These are phyloP conservation scores for Scolopax rusticola DNA, from an alignment of 2,797 vertebrate genomes.

Conservation along the genomic window DNA sequence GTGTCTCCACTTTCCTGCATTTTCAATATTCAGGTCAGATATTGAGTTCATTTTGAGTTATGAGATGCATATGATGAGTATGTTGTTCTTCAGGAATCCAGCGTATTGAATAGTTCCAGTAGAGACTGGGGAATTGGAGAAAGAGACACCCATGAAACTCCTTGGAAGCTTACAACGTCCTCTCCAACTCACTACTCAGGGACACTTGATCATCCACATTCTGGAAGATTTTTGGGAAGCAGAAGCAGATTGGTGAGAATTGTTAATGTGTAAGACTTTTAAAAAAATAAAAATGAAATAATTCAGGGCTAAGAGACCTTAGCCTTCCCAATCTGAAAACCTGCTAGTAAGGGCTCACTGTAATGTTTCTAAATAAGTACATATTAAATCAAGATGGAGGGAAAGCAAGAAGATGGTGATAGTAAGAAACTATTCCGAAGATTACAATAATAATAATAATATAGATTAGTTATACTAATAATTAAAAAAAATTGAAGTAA, in stretches of 20 bases:
- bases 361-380: neutral
- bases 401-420: neutral
- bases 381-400: neutral
- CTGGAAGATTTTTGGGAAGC: constrained; percentile 81
- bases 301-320: neutral
- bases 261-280: neutral
- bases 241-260: constrained; percentile 86
- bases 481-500: neutral
- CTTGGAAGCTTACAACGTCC: constrained; percentile 85
- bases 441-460: neutral
- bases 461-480: neutral
- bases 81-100: constrained; percentile 79
- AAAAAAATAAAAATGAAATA: neutral
- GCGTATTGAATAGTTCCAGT: constrained; percentile 77
- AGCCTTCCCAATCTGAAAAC: neutral
- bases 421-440: neutral
- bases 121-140: constrained; percentile 85
- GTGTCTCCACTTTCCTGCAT: neutral
- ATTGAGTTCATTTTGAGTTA: neutral
- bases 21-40: neutral
- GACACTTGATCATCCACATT: constrained; percentile 82
- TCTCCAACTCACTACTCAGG: constrained; percentile 80
- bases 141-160: constrained; percentile 78
- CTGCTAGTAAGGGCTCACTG: neutral
- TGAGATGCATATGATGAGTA: neutral